Percentiles rank a stretch among this genome's conserved stretches.
Evolutionary conservation across 2,113 vertebrate genomes (phyloP).

Genomic region (Equus przewalskii): DNA sequence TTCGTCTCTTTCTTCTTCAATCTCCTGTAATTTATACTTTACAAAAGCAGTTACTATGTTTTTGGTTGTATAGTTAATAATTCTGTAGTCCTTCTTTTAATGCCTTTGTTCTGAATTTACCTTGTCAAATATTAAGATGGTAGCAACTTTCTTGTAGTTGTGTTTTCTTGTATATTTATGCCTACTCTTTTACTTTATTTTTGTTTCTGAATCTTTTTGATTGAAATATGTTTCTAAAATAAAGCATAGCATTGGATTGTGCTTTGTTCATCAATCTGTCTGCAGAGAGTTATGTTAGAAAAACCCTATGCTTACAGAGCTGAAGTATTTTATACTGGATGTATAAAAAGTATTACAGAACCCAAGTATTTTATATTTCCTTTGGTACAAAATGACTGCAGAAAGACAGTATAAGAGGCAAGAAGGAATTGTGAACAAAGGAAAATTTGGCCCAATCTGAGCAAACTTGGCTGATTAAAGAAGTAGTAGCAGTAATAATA

Average conservation of each 20-base stretch:
- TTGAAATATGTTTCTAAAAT: not conserved
- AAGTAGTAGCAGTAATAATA: not conserved
- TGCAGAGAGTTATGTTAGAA: not conserved
- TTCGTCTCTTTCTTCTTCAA: not conserved
- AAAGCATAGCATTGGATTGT: not conserved
- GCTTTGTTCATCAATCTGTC: not conserved
- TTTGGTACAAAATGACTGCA: not conserved
- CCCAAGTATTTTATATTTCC: not conserved
- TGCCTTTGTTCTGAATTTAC: not conserved
- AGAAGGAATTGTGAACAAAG: not conserved
- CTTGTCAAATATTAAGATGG: not conserved
- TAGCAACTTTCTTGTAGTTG: not conserved
- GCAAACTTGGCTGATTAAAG: not conserved
- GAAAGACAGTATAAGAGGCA: not conserved
- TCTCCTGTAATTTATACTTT: not conserved
- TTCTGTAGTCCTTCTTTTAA: not conserved
- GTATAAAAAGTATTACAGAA: no score
- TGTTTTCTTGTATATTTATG: not conserved
- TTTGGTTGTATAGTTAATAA: not conserved
- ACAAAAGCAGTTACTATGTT: not conserved
- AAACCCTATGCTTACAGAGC: not conserved
- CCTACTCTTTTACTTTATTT: not conserved
- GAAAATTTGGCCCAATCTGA: not conserved
- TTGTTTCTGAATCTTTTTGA: not conserved
- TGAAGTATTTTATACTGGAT: no score